phyloP scores from a whole-genome alignment of 1,140 invertebrate genomes.

The Eufriesea mexicana region DNA sequence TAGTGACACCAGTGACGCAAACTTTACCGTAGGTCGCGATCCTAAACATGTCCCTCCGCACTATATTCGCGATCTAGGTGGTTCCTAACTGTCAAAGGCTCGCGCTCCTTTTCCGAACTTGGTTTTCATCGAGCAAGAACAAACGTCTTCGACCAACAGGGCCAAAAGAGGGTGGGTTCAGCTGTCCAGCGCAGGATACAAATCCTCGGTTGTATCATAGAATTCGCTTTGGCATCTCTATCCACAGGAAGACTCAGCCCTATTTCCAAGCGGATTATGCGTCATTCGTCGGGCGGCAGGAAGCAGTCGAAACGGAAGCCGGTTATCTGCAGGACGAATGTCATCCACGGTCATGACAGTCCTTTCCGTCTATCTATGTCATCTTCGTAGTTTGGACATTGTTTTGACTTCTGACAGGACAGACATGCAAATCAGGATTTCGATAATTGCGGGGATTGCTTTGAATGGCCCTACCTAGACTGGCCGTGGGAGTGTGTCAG shows the following conservation, averaged over 20 bases:
- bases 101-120: too few species aligned
- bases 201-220: slow-evolving; percentile 46
- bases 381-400: slow-evolving; percentile 25
- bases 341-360: slow-evolving; percentile 47
- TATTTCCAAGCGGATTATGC: slow-evolving; percentile 53
- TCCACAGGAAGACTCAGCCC: slow-evolving; percentile 38
- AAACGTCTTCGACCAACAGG: background rate
- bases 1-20: too few species aligned
- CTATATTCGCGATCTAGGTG: too few species aligned
- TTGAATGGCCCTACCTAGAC: too few species aligned
- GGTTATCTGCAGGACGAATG: slow-evolving; percentile 53
- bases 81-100: too few species aligned
- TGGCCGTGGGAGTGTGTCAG: background rate
- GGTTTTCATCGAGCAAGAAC: background rate
- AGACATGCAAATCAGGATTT: slow-evolving; percentile 15
- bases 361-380: slow-evolving; percentile 49
- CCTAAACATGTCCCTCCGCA: too few species aligned
- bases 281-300: slow-evolving; percentile 56
- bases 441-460: slow-evolving; percentile 27
- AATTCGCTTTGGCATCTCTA: slow-evolving; percentile 48
- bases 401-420: slow-evolving; percentile 29
- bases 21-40: too few species aligned
- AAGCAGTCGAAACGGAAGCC: slow-evolving; percentile 51
- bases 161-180: background rate
- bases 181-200: slow-evolving; percentile 21